Evolutionary conservation across 2,797 vertebrate genomes (phyloP), one percentile per base, ranked within the genome.

Genomic region (Protosalanx chinensis): DNA sequence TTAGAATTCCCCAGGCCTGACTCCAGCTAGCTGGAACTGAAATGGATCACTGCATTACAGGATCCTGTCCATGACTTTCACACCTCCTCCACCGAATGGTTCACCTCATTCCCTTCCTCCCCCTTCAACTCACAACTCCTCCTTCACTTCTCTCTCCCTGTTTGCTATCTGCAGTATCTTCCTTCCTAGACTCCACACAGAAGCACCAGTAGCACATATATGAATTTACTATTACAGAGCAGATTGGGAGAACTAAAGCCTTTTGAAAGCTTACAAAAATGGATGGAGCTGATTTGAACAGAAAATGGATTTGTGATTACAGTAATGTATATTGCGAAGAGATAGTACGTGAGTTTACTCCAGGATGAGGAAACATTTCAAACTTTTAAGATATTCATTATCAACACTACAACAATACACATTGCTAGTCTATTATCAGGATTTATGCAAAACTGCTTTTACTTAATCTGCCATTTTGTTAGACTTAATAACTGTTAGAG

Each of bases 101-200:
- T 30, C 74, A 64, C 66, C 61, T 49, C 72, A 3, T 74, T 81
- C 71, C 80, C 74, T 82, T 70, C 76, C 68, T 83, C 59, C 64
- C 58, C 73, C 59, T 61, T 27, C 23, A 27, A 27, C 18, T 67
- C 53, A n/a, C 57, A 27, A 27, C 23, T 6, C n/a, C 71, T 32
- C 15, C 75, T 51, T 69, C 15, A 20, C 60, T 23, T 16, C 46
- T 67, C 37, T 64, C 51, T 63, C 59, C 29, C 61, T 33, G 13
- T 15, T 29, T 32, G 56, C 16, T 58, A 16, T 60, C 60, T 49
- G 29, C 49, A 62, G 32, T 41, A 75, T 49, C 70, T 37, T 37
- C 41, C 41, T 46, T 41, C 41, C 41, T 37, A 12, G 10, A 8
- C 41, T 46, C 10, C 41, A 12, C 10, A 46, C 2, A 35, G 33